Conservation (phyloP, 2,113 vertebrate species). For the Bombycilla garrulus region DNA sequence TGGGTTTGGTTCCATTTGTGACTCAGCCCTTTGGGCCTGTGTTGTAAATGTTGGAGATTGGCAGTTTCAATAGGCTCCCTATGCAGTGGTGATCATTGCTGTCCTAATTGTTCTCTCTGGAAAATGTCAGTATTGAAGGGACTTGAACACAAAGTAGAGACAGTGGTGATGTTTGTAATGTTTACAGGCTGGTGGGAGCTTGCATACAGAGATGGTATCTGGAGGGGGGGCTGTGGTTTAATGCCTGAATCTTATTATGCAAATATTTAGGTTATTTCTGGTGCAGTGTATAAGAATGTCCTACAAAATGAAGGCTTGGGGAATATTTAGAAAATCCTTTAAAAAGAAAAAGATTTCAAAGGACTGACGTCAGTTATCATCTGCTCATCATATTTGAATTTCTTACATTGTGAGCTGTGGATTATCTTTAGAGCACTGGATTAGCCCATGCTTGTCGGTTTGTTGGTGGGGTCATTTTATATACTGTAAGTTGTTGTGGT, state of each 20-base stretch:
- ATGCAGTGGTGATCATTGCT: not conserved
- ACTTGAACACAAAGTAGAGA: not conserved
- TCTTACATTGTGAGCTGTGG: not conserved
- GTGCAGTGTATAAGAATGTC: not conserved
- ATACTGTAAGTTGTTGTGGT: not conserved
- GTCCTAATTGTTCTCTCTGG: not conserved
- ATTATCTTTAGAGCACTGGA: not conserved
- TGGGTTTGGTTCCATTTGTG: constrained; percentile 15
- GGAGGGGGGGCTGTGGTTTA: not conserved
- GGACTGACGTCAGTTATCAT: not conserved
- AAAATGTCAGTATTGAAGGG: not conserved
- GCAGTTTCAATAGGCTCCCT: not conserved
- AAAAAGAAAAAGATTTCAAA: not conserved
- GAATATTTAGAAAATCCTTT: not conserved
- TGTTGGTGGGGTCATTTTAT: not conserved
- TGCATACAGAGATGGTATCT: not conserved
- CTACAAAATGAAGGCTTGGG: not conserved
- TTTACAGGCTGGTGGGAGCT: not conserved
- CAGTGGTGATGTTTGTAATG: not conserved
- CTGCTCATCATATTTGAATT: not conserved
- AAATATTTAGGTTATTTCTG: not conserved
- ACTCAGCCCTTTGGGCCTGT: not conserved
- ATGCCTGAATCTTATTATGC: not conserved
- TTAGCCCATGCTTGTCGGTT: not conserved
- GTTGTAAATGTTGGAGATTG: not conserved